Evolutionary conservation across 2,888 invertebrate genomes (phyloP).

Genomic region (Labia minor): DNA sequence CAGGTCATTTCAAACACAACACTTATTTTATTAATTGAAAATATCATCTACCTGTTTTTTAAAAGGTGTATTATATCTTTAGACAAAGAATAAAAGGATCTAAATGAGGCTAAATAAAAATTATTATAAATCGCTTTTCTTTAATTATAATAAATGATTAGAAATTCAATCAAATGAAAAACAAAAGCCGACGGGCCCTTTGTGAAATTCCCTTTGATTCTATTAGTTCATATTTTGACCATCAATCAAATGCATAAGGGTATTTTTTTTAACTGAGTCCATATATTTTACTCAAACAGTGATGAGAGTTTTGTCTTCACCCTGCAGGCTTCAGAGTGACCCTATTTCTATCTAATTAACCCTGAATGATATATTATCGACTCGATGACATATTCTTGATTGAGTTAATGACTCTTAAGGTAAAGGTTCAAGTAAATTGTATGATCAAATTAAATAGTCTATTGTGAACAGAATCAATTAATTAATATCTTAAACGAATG

Average conservation of each 20-base stretch:
- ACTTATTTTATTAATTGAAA: no score
- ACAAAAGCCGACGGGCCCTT: background rate
- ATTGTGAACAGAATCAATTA: slow-evolving; percentile 13
- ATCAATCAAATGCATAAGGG: background rate
- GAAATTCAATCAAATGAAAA: slow-evolving; percentile 1
- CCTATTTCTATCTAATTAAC: slow-evolving; percentile 13
- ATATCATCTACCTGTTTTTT: no score
- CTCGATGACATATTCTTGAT: background rate
- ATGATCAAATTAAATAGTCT: slow-evolving; percentile 2
- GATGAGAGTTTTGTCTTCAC: slow-evolving; percentile 8
- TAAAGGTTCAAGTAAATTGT: slow-evolving; percentile 1
- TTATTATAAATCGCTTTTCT: background rate
- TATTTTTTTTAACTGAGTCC: background rate
- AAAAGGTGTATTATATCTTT: no score
- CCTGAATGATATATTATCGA: slow-evolving; percentile 2
- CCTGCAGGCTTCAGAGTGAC: background rate
- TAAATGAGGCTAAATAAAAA: background rate
- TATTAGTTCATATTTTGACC: slow-evolving; percentile 13
- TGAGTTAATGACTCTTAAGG: slow-evolving; percentile 3
- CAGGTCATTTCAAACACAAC: no score
- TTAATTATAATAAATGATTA: background rate
- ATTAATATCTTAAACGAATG: background rate
- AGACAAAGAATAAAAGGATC: no score
- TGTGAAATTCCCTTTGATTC: slow-evolving; percentile 7
- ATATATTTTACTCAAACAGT: slow-evolving; percentile 1